Evolutionary conservation across 2,113 vertebrate species (phyloP).

Genomic region (Plestiodon gilberti): DNA sequence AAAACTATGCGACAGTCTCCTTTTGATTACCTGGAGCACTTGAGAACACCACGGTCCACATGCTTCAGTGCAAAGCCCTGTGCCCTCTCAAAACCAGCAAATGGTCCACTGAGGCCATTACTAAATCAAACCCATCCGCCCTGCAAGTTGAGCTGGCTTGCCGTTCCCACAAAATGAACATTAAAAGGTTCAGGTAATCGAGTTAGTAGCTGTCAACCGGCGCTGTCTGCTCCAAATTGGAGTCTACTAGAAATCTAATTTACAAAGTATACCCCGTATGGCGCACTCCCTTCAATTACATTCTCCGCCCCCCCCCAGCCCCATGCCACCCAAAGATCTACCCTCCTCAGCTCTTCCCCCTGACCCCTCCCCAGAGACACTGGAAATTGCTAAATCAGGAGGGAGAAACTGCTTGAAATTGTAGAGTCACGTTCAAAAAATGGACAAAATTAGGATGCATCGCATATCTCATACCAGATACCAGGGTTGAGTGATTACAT

Average conservation of each 20-base stretch:
- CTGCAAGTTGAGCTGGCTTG: constrained; percentile 7
- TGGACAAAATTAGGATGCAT: neutral
- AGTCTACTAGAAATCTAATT: constrained; percentile 42
- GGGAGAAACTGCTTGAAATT: neutral
- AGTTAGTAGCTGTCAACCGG: constrained; percentile 28
- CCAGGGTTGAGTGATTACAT: neutral
- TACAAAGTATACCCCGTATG: constrained; percentile 18
- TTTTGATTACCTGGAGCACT: neutral
- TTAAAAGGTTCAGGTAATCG: constrained; percentile 32
- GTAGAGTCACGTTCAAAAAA: neutral
- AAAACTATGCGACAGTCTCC: neutral
- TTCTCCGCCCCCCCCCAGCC: neutral
- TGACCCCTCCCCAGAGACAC: constrained; percentile 10
- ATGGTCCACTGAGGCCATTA: neutral
- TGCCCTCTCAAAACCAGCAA: neutral
- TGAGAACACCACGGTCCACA: neutral
- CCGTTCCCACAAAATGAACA: constrained; percentile 28
- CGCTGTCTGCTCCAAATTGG: constrained; percentile 39
- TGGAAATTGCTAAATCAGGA: neutral
- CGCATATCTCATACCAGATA: neutral
- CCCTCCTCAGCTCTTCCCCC: constrained; percentile 27
- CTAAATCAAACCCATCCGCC: constrained; percentile 32
- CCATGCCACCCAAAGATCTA: constrained; percentile 30
- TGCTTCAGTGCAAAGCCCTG: neutral
- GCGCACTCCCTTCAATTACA: constrained; percentile 25